Conservation (phyloP, 2,888 invertebrate species). For the Acronicta aceris region DNA sequence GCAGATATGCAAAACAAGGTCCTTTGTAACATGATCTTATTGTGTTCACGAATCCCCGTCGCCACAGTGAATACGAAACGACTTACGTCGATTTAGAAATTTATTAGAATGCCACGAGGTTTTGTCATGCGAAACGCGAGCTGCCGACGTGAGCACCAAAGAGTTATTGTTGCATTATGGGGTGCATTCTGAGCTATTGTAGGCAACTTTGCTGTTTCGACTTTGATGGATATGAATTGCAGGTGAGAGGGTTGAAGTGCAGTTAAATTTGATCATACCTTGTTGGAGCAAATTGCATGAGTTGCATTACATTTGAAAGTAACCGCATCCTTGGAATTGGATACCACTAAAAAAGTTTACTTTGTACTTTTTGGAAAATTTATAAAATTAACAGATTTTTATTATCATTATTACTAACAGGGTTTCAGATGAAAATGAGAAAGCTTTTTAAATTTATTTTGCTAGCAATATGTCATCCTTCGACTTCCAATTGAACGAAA, state of each 20-base stretch:
- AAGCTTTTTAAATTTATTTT: too few relatives aligned
- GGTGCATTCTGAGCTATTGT: constrained; percentile 70
- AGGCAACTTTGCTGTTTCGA: constrained; percentile 28
- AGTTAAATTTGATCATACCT: constrained; percentile 2
- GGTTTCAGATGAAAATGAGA: too few relatives aligned
- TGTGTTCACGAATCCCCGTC: constrained; percentile 79
- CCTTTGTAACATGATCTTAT: constrained; percentile 88
- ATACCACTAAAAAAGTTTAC: too few relatives aligned
- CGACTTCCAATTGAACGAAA: too few relatives aligned
- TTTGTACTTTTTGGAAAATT: too few relatives aligned
- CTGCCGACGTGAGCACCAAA: constrained; percentile 60
- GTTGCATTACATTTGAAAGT: background rate
- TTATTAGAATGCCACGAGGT: constrained; percentile 80
- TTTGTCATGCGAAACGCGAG: constrained; percentile 79
- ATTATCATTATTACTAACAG: too few relatives aligned
- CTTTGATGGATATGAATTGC: constrained; percentile 30
- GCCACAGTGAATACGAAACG: constrained; percentile 82
- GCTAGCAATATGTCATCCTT: too few relatives aligned
- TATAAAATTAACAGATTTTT: too few relatives aligned
- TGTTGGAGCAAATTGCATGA: background rate
- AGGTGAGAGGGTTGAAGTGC: constrained; percentile 5
- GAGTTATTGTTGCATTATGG: constrained; percentile 77
- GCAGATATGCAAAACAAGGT: constrained; percentile 84
- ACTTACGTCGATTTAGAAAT: constrained; percentile 86
- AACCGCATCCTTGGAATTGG: background rate